Percentiles rank a stretch among this genome's conserved stretches.
Evolutionary conservation across 2,888 invertebrate species (phyloP).

Genomic region (Heliconius cydno): DNA sequence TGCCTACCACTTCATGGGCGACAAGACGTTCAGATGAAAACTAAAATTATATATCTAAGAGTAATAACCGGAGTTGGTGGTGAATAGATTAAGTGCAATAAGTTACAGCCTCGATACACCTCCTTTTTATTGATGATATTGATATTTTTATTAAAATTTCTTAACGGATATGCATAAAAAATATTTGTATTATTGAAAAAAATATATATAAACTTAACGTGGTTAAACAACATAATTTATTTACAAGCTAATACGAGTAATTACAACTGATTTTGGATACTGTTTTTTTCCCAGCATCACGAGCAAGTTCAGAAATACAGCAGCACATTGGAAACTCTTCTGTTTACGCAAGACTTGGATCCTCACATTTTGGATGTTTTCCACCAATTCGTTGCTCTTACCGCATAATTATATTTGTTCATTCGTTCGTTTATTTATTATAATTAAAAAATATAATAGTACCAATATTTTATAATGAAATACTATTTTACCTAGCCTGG

Average conservation of each 20-base stretch:
- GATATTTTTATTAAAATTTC: too few relatives aligned
- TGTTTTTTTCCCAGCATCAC: constrained; percentile 90
- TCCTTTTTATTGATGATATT: too few relatives aligned
- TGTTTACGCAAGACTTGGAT: constrained; percentile 98
- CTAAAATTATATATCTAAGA: too few relatives aligned
- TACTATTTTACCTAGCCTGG: not conserved
- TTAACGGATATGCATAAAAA: too few relatives aligned
- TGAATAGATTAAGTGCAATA: too few relatives aligned
- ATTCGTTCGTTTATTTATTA: not conserved
- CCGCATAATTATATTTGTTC: constrained; percentile 78
- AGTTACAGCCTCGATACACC: too few relatives aligned
- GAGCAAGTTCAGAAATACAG: constrained; percentile 99
- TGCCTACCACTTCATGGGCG: too few relatives aligned
- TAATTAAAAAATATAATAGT: not conserved
- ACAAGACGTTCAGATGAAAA: too few relatives aligned
- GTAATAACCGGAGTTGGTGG: too few relatives aligned
- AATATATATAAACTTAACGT: too few relatives aligned
- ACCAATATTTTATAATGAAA: not conserved
- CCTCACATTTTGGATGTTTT: constrained; percentile 98
- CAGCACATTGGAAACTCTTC: constrained; percentile 95
- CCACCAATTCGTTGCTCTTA: constrained; percentile 97
- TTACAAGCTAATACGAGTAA: too few relatives aligned
- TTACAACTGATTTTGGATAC: not conserved
- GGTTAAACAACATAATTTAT: not conserved
- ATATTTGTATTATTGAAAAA: too few relatives aligned